Conservation (phyloP, 1,140 invertebrate genomes). For the Anthonomus grandis region DNA sequence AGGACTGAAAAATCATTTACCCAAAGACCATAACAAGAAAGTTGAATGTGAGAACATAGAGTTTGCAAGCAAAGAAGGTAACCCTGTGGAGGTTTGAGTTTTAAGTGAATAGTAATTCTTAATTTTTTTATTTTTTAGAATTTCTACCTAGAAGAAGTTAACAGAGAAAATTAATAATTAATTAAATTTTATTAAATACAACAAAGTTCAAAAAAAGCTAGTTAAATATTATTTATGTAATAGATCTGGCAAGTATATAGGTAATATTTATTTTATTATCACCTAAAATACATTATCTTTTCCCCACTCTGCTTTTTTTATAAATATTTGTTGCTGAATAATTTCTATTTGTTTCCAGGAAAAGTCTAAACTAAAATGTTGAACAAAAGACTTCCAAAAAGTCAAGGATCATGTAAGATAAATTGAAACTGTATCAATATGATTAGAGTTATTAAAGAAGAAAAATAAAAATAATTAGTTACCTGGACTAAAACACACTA, state of each 20-base stretch:
- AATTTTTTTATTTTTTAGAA: neutral
- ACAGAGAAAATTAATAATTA: slow-evolving; percentile 16
- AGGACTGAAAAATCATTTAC: slow-evolving; percentile 4
- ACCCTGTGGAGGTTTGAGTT: neutral
- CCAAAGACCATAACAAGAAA: neutral
- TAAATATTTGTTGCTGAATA: neutral
- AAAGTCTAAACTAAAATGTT: slow-evolving; percentile 4
- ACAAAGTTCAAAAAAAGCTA: slow-evolving; percentile 1
- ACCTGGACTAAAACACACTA: slow-evolving; percentile 3
- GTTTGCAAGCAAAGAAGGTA: slow-evolving; percentile 11
- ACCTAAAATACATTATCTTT: neutral
- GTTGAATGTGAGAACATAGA: slow-evolving; percentile 4
- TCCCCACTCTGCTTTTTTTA: neutral
- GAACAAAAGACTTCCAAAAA: slow-evolving; percentile 8
- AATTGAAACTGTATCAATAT: neutral
- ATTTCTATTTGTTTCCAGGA: neutral
- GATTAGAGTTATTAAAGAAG: slow-evolving; percentile 1
- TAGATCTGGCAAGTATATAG: neutral
- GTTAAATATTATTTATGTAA: too few relatives aligned
- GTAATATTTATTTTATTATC: neutral
- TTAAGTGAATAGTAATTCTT: neutral
- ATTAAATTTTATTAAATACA: slow-evolving; percentile 4
- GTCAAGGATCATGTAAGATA: slow-evolving; percentile 5
- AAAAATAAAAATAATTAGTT: slow-evolving; percentile 2
- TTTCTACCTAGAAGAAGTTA: slow-evolving; percentile 19